Base-by-base conservation (phyloP, 2,113 vertebrate genomes). In the Hemiprocne comata region DNA sequence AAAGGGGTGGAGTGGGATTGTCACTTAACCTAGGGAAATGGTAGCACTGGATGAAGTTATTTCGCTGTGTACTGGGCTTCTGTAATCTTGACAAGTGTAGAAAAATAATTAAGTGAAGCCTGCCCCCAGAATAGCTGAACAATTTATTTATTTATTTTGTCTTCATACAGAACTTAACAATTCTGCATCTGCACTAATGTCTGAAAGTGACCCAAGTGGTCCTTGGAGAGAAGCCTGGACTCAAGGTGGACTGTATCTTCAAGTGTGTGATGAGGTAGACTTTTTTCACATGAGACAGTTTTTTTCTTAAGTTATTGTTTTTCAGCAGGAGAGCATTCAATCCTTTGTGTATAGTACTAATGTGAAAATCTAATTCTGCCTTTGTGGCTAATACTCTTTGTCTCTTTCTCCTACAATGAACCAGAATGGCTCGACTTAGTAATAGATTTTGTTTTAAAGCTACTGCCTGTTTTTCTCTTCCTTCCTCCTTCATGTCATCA, bases 401-500 rank as follows among this genome's bases (percentile, higher is more conserved):
- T 46, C 38, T 88, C 77, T 87, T 67, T 85, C 19, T 77, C 65
- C 33, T 91, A 33, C 26, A 84, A 19, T 36, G 78, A 93, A 60
- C n/a, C 13, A n/a, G 53, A 91, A 21, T 75, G 72, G 13, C 10
- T 90, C 28, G 83, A 62, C 24, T 13, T 78, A 60, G 53, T 86
- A 85, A 87, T 25, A 75, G 40, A 51, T 81, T 97, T 97, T 96
- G 25, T 96, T 94, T 91, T 90, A 95, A 97, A 97, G 46, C 48
- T 85, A 46, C 74, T 94, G 80, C 51, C 38, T 94, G 70, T 95
- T 92, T 94, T 85, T 76, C 55, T 78, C 21, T 44, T 89, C 84
- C 76, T 89, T 86, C 58, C 57, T 94, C 71, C 79, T 94, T 96
- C 90, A 82, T 89, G 85, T 92, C 96, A 92, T 97, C 96, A 92